Evolutionary conservation across 2,888 invertebrate genomes (phyloP).

Genomic region (Chouioia cunea): DNA sequence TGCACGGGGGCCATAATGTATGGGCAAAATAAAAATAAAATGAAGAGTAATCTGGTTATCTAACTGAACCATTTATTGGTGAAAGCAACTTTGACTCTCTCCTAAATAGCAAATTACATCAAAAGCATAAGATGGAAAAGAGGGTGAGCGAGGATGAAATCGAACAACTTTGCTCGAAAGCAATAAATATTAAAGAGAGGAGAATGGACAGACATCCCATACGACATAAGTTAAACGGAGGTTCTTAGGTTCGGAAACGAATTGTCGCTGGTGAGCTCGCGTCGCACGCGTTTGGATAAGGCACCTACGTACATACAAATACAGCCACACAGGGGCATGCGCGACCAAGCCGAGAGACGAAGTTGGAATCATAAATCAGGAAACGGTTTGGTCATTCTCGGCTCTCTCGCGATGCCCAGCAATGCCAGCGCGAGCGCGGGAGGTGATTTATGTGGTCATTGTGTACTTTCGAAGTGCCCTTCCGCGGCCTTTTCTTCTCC

Average conservation of each 20-base stretch:
- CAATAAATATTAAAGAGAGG: constrained; percentile 14
- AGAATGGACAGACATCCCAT: not conserved
- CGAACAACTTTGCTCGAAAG: constrained; percentile 1
- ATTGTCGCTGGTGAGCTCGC: constrained; percentile 1
- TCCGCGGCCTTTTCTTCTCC: constrained; percentile 25
- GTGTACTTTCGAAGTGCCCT: constrained; percentile 48
- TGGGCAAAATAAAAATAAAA: no score
- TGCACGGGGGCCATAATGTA: no score
- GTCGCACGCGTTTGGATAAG: not conserved
- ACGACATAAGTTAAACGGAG: constrained; percentile 16
- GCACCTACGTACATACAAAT: not conserved
- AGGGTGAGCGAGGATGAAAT: not conserved
- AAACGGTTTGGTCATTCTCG: constrained; percentile 55
- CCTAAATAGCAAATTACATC: not conserved
- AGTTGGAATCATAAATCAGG: constrained; percentile 59
- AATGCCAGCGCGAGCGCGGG: constrained; percentile 35
- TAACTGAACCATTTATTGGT: no score
- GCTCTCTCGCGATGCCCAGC: constrained; percentile 12
- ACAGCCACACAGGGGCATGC: not conserved
- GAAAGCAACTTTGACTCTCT: not conserved
- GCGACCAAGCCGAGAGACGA: constrained; percentile 39
- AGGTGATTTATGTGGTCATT: constrained; percentile 60
- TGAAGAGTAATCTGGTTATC: no score
- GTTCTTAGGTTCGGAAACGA: constrained; percentile 17
- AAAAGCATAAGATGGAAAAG: no score